Conservation (phyloP, 1,140 invertebrate species). For the Rhynchophorus ferrugineus region DNA sequence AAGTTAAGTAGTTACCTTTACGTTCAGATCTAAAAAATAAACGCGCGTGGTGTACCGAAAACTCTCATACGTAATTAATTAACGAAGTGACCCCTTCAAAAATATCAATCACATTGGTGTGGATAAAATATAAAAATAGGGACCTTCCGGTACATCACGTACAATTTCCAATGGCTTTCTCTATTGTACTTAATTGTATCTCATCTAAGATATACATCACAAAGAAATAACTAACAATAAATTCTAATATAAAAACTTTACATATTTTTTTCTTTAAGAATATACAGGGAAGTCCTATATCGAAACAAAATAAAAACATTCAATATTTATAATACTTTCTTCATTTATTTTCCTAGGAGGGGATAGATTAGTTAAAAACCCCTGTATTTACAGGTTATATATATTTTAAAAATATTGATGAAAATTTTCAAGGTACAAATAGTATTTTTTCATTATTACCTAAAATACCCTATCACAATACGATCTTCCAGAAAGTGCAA, state of each 20-base stretch:
- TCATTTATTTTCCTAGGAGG: too few species aligned
- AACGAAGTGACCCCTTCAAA: too few species aligned
- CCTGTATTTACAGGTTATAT: too few species aligned
- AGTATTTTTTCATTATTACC: slow-evolving; percentile 13
- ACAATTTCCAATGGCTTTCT: slow-evolving; percentile 14
- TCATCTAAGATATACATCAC: slow-evolving; percentile 21
- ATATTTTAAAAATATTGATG: slow-evolving; percentile 13
- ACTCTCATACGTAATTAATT: background rate
- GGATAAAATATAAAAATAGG: too few species aligned
- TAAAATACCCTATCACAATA: slow-evolving; percentile 17
- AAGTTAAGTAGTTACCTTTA: slow-evolving; percentile 18
- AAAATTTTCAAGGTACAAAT: slow-evolving; percentile 19
- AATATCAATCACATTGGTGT: too few species aligned
- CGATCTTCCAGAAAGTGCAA: slow-evolving; percentile 10
- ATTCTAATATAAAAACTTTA: slow-evolving; percentile 22
- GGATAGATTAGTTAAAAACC: too few species aligned
- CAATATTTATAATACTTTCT: too few species aligned
- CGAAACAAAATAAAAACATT: too few species aligned
- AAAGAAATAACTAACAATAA: slow-evolving; percentile 20
- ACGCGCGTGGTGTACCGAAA: slow-evolving; percentile 13
- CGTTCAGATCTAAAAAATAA: slow-evolving; percentile 26
- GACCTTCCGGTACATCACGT: background rate
- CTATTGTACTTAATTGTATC: slow-evolving; percentile 12
- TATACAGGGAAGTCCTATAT: too few species aligned
- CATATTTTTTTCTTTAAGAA: slow-evolving; percentile 11